phyloP scores from a whole-genome alignment of 2,888 invertebrate species.

The Boloria euphrosyne region DNA sequence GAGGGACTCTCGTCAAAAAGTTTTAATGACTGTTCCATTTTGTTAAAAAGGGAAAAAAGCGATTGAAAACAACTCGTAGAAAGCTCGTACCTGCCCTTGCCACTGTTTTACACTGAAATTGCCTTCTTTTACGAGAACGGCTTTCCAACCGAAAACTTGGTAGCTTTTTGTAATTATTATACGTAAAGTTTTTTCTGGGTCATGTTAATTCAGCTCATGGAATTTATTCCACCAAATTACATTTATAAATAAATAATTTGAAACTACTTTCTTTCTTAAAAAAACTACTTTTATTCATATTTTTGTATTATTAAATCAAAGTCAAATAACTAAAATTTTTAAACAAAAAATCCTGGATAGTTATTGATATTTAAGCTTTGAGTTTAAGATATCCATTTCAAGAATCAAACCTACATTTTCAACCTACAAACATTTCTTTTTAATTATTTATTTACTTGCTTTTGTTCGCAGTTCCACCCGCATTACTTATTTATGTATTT shows the following conservation, averaged over 20 bases:
- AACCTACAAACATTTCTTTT: too few species aligned
- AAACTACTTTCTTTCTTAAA: too few species aligned
- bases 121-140: conserved; percentile 27
- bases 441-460: too few species aligned
- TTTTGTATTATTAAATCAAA: too few species aligned
- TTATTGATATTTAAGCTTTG: too few species aligned
- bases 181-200: conserved; percentile 31
- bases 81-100: conserved; percentile 45
- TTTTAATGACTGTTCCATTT: conserved; percentile 73
- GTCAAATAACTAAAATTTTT: too few species aligned
- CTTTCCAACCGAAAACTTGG: conserved; percentile 29
- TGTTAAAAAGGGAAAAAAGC: conserved; percentile 50
- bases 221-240: conserved; percentile 1
- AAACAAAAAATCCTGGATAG: too few species aligned
- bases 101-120: conserved; percentile 38
- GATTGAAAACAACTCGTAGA: conserved; percentile 58
- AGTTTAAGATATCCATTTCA: too few species aligned
- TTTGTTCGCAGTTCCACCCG: too few species aligned
- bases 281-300: too few species aligned
- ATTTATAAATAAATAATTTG: background rate
- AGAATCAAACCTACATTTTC: too few species aligned
- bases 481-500: too few species aligned
- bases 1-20: conserved; percentile 65
- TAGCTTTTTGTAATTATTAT: conserved; percentile 36
- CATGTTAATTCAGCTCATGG: conserved; percentile 26